Evolutionary conservation across 2,797 vertebrate species (phyloP).

Genomic region (Simalia tracyae): DNA sequence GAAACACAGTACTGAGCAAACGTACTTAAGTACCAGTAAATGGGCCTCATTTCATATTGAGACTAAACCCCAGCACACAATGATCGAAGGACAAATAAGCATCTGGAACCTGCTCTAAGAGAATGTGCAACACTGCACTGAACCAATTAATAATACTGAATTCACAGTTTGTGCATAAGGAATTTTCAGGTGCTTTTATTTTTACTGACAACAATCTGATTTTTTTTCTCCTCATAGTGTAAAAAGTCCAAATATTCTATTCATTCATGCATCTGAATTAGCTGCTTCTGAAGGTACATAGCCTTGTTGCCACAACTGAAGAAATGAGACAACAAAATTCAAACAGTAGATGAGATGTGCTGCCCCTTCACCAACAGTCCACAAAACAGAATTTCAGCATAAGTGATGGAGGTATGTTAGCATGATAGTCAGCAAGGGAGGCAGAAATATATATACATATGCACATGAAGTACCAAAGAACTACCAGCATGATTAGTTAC

Average conservation of each 20-base stretch:
- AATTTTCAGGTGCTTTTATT: neutral
- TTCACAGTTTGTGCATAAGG: conserved; percentile 32
- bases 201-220: conserved; percentile 22
- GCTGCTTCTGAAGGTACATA: conserved; percentile 30
- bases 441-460: conserved; percentile 58
- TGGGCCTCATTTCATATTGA: neutral
- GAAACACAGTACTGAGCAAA: neutral
- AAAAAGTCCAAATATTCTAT: conserved; percentile 40
- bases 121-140: conserved; percentile 17
- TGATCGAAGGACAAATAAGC: neutral
- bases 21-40: neutral
- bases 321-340: conserved; percentile 64
- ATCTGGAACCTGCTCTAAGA: conserved; percentile 17
- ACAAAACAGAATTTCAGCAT: conserved; percentile 55
- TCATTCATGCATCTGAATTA: conserved; percentile 38
- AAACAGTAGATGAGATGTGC: conserved; percentile 64
- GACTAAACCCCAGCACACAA: conserved; percentile 22
- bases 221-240: conserved; percentile 15
- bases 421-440: conserved; percentile 64
- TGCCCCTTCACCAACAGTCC: conserved; percentile 62
- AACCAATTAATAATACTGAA: conserved; percentile 4
- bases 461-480: conserved; percentile 60
- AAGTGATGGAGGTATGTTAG: conserved; percentile 59
- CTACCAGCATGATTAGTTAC: conserved; percentile 74
- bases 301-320: conserved; percentile 45